A percentile compares a stretch with the other conserved stretches of the same genome.
Conservation (phyloP, 2,888 invertebrate genomes). For the Prostheceraeus crozeri region DNA sequence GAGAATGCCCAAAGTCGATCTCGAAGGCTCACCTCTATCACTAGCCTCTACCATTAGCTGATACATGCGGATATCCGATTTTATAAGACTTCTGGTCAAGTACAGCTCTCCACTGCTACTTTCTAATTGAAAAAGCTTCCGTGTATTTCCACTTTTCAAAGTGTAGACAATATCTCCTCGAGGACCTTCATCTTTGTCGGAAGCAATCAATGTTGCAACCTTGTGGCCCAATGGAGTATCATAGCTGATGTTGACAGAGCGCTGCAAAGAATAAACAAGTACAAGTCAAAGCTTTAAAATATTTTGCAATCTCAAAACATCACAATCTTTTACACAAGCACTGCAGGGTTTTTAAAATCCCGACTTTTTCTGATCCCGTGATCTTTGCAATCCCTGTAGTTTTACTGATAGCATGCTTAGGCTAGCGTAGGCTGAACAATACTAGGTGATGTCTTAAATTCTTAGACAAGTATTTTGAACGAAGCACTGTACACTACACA, state of each 20-base stretch:
- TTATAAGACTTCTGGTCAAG: background rate
- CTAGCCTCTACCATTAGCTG: background rate
- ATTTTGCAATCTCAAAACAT: too few relatives aligned
- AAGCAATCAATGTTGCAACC: background rate
- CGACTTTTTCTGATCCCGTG: too few relatives aligned
- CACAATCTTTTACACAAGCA: too few relatives aligned
- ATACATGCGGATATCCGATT: conserved; percentile 11
- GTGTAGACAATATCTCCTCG: conserved; percentile 20
- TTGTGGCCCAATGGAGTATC: conserved; percentile 11
- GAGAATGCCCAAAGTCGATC: conserved; percentile 1
- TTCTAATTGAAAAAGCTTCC: conserved; percentile 4
- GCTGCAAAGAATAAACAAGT: too few relatives aligned
- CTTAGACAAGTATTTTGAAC: too few relatives aligned
- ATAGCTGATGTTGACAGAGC: conserved; percentile 23
- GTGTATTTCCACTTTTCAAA: conserved; percentile 7
- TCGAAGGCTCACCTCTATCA: conserved; percentile 23
- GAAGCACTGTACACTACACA: too few relatives aligned
- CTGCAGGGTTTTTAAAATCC: too few relatives aligned
- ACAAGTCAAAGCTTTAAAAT: too few relatives aligned
- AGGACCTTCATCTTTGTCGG: conserved; percentile 26
- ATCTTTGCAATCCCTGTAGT: too few relatives aligned
- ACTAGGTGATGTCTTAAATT: too few relatives aligned
- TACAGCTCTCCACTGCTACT: conserved; percentile 8
- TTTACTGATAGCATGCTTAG: too few relatives aligned
- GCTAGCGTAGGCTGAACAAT: too few relatives aligned